phyloP scores from a whole-genome alignment of 2,797 vertebrate genomes.

The Synanceia verrucosa region DNA sequence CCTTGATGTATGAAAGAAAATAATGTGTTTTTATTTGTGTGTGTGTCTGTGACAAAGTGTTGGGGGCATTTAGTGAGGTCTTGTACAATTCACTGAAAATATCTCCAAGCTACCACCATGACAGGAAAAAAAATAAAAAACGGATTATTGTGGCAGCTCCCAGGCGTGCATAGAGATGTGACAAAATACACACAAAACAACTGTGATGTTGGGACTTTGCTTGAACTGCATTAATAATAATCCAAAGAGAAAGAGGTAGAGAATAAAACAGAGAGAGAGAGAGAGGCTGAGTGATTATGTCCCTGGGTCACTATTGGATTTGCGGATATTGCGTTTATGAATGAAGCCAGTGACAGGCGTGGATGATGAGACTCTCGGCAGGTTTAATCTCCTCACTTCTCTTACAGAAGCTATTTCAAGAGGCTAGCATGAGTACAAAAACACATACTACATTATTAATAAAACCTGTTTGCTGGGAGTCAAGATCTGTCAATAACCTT shows the following conservation, averaged over 20 bases:
- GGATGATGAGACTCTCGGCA: conserved; percentile 53
- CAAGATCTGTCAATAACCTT: conserved; percentile 19
- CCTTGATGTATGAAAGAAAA: conserved; percentile 25
- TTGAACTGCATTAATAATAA: conserved; percentile 47
- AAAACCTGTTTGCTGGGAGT: conserved; percentile 8
- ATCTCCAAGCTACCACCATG: conserved; percentile 24
- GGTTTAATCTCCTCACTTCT: conserved; percentile 61
- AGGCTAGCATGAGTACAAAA: conserved; percentile 22
- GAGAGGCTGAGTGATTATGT: conserved; percentile 46
- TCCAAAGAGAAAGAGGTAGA: not conserved
- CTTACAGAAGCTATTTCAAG: conserved; percentile 49
- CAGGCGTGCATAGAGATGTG: conserved; percentile 16
- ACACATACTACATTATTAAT: conserved; percentile 28
- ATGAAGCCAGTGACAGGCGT: conserved; percentile 59
- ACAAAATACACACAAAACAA: conserved; percentile 35
- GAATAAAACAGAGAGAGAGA: conserved; percentile 2
- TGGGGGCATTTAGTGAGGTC: conserved; percentile 16
- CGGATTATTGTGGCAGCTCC: conserved; percentile 40
- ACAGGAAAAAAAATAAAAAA: not conserved
- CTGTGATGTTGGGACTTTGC: conserved; percentile 18
- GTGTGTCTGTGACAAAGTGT: conserved; percentile 9
- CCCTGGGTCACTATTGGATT: conserved; percentile 66
- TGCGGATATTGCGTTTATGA: conserved; percentile 68
- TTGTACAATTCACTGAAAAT: conserved; percentile 37
- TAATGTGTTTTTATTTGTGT: conserved; percentile 9